Conservation (phyloP, 2,888 invertebrate species). For the Onthophagus sagittarius region DNA sequence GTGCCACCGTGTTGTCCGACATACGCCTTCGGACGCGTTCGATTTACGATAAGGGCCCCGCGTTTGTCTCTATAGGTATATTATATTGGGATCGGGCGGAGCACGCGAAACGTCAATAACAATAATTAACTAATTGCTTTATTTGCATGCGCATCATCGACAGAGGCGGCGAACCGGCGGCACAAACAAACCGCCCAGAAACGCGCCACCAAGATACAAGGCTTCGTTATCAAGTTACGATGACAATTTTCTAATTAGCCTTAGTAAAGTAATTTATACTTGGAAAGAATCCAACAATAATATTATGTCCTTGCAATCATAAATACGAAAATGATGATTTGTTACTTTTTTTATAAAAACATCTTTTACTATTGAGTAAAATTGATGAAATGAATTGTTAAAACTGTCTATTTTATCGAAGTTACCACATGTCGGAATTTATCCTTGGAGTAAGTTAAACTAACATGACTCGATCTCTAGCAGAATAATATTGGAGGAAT, state of each 20-base stretch:
- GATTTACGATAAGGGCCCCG: constrained; percentile 34
- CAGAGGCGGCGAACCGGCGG: neutral
- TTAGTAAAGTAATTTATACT: neutral
- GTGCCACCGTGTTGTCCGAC: constrained; percentile 40
- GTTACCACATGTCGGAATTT: too few species aligned
- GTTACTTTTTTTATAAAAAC: too few species aligned
- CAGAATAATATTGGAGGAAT: too few species aligned
- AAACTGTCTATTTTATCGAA: too few species aligned
- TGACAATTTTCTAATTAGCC: neutral
- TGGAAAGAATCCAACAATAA: neutral
- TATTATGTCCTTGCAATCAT: neutral
- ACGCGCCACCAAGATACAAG: neutral
- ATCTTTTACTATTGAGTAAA: too few species aligned
- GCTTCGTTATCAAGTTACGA: neutral
- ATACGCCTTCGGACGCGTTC: constrained; percentile 12
- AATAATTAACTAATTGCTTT: constrained; percentile 49
- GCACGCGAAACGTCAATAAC: constrained; percentile 50
- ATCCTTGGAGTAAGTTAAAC: too few species aligned
- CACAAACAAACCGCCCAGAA: neutral
- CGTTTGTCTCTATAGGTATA: neutral
- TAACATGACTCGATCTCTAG: too few species aligned
- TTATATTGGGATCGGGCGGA: constrained; percentile 8
- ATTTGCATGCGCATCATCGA: constrained; percentile 38
- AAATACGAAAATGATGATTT: too few species aligned
- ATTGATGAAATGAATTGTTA: too few species aligned